Base-by-base conservation (phyloP, 1,140 invertebrate genomes). In the Musca domestica region DNA sequence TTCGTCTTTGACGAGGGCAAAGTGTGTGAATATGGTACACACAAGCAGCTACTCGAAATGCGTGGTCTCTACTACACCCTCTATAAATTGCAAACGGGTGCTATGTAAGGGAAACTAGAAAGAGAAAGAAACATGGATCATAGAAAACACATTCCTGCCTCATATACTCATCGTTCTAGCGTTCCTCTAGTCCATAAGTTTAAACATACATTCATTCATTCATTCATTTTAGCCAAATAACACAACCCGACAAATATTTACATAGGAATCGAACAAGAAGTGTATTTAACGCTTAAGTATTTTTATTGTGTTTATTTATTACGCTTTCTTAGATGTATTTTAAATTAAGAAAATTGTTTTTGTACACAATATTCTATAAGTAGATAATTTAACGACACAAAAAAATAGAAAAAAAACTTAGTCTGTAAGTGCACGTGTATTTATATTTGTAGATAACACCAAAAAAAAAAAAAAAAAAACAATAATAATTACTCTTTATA, bases 21-120 rank as follows among this genome's bases (percentile, higher is more conserved):
- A 10, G 86, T 93, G 19, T 87, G 85, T 1, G 91, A 93, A 71
- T 81, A 80, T 68, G 92, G 91, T 12, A 86, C 88, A 1, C 93
- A 93, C 76, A 86, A 86, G 63, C 85, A 91, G 72, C 83, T 94
- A 0, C 81, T 93, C 15, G 80, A 82, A 2, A 78, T 82, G 19
- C 83, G 85, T 67, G 89, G 90, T 2, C 85, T 89, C 22, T 94
- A 94, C 75, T 89, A 88, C 27, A 83, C 86, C n/a, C 79, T 94
- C 25, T 90, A 92, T 64, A 88, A 86, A 72, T 70, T 86, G 17
- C 86, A 87, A 74, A 71, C 76, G 7, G 76, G 78, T 15, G 68
- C 74, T 41, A 76, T 73, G 72, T 78, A 72, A n/a, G n/a, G n/a
- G n/a, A n/a, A n/a, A n/a, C n/a, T n/a, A n/a, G n/a, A n/a, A 71